These are phyloP conservation scores for Sarotherodon lohbergeri DNA, from an alignment of 2,113 vertebrate species.

Conservation along the genomic window DNA sequence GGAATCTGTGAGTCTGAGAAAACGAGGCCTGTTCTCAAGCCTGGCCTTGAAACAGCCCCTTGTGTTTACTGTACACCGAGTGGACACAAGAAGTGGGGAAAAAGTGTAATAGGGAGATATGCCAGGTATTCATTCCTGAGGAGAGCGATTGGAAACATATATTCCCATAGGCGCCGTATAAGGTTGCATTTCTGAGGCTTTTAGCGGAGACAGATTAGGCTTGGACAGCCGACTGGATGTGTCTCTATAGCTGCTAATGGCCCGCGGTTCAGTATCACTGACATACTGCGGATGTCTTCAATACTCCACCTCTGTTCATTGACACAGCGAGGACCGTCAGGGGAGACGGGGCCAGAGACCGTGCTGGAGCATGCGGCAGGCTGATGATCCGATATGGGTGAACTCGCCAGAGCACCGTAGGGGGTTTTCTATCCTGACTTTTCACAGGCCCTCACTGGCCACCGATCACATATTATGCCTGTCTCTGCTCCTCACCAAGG, in stretches of 20 bases:
- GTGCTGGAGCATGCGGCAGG: slow-evolving; percentile 2
- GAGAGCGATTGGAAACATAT: slow-evolving; percentile 43
- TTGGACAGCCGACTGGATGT: background rate
- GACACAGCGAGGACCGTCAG: slow-evolving; percentile 12
- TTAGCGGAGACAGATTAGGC: slow-evolving; percentile 42
- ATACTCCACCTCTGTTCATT: slow-evolving; percentile 51
- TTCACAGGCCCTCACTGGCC: background rate
- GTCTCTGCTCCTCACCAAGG: background rate
- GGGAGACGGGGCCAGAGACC: background rate
- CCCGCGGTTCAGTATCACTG: slow-evolving; percentile 43
- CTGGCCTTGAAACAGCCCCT: slow-evolving; percentile 12
- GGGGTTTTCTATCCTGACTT: slow-evolving; percentile 30
- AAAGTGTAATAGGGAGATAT: slow-evolving; percentile 12
- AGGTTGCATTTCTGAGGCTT: slow-evolving; percentile 48
- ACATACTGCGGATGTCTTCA: slow-evolving; percentile 59
- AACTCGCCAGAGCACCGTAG: background rate
- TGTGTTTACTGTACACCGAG: slow-evolving; percentile 56
- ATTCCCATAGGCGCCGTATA: slow-evolving; percentile 47
- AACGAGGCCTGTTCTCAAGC: slow-evolving; percentile 22
- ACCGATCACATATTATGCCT: background rate
- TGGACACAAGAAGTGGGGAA: slow-evolving; percentile 8
- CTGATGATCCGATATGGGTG: slow-evolving; percentile 17
- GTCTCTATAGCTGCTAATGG: slow-evolving; percentile 52
- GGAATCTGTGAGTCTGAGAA: slow-evolving; percentile 49
- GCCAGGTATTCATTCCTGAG: slow-evolving; percentile 45